These are phyloP conservation scores for Urocolius indicus DNA, from an alignment of 2,113 vertebrate species.

Conservation along the genomic window DNA sequence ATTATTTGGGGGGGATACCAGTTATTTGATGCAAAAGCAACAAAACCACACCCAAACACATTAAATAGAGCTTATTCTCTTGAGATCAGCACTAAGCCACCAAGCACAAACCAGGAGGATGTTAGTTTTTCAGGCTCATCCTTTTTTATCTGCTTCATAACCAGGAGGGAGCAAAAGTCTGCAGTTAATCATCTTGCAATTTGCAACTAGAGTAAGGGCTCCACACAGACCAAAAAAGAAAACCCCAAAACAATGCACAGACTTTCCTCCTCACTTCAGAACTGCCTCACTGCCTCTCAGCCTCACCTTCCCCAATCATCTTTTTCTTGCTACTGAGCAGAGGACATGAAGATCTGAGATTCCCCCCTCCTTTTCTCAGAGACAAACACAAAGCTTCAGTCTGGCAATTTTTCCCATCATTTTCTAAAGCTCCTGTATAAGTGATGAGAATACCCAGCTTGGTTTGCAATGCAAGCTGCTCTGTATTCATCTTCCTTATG, in stretches of 20 bases:
- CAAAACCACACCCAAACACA: no score
- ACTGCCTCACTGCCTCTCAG: neutral
- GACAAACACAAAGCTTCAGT: neutral
- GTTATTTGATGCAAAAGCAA: neutral
- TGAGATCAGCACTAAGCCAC: neutral
- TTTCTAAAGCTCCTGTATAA: neutral
- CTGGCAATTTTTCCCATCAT: neutral
- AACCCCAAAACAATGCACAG: accelerated
- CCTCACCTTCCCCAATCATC: neutral
- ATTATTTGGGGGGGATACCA: neutral
- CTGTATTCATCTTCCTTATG: neutral
- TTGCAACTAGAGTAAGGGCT: neutral
- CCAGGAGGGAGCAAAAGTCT: neutral
- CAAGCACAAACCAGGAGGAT: neutral
- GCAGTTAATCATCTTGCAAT: neutral
- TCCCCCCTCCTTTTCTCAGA: neutral
- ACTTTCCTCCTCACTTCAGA: neutral
- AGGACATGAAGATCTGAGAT: neutral
- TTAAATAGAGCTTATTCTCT: neutral
- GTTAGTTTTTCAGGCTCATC: neutral
- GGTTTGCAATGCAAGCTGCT: neutral
- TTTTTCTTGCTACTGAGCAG: neutral
- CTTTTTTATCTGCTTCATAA: neutral
- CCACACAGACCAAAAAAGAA: neutral
- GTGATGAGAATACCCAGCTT: neutral